Conservation (phyloP, 1,140 invertebrate species). For the Drosophila melanogaster region DNA sequence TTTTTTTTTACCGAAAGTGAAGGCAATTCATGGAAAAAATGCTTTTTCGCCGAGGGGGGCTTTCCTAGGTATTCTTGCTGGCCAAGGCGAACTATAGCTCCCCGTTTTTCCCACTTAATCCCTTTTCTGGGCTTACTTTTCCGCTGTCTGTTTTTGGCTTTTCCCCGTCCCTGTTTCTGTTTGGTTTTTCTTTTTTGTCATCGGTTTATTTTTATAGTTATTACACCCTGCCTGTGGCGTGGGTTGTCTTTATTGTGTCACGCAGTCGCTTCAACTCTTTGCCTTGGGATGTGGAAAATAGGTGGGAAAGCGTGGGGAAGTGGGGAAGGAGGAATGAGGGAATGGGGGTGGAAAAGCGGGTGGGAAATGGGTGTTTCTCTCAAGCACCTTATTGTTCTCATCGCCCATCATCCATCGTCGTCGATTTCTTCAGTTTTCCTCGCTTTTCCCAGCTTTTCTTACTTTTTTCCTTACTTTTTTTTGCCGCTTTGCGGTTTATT, state of each 20-base stretch:
- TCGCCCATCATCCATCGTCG: conserved; percentile 52
- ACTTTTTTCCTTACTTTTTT: background rate
- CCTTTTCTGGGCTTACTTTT: conserved; percentile 2
- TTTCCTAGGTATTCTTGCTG: conserved; percentile 10
- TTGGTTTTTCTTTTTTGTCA: conserved; percentile 29
- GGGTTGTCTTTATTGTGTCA: conserved; percentile 75
- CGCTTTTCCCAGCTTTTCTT: conserved; percentile 9
- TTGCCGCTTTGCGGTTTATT: conserved; percentile 43
- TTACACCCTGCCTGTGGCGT: conserved; percentile 70
- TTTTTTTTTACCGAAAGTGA: conserved; percentile 16
- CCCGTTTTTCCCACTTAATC: conserved; percentile 7
- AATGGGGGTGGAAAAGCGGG: background rate
- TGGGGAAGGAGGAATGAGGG: too few relatives aligned
- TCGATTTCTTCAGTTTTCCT: conserved; percentile 34
- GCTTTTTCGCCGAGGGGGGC: conserved; percentile 15
- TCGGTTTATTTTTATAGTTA: conserved; percentile 78
- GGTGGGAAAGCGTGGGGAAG: background rate
- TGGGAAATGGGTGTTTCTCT: conserved; percentile 23
- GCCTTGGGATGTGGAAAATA: conserved; percentile 8
- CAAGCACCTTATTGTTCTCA: conserved; percentile 74
- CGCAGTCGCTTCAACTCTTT: conserved; percentile 67
- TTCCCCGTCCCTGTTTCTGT: conserved; percentile 4
- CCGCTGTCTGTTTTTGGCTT: conserved; percentile 10
- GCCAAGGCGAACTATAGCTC: conserved; percentile 1
- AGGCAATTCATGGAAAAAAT: conserved; percentile 53